A percentile compares a stretch with the other conserved stretches of the same genome.
Evolutionary conservation across 30 jellyfish, hydroid and myxozoan species (phyloP).

Genomic region (Chrysaora quinquecirrha): DNA sequence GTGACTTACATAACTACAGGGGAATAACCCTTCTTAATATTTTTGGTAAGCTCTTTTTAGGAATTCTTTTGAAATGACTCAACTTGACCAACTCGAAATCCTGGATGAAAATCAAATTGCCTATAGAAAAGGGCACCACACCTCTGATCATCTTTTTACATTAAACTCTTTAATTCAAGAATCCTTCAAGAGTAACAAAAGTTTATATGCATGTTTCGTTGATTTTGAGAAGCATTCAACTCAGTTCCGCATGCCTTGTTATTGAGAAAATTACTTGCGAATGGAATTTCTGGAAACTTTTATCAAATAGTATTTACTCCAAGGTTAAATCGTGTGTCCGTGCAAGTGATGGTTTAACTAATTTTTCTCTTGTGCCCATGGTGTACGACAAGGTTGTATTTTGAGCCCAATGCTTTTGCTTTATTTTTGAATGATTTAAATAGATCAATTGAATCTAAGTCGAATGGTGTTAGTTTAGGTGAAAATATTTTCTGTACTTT

Average conservation of each 20-base stretch:
- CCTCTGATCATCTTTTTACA: background rate
- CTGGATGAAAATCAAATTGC: background rate
- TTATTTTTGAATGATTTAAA: background rate
- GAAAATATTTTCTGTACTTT: background rate
- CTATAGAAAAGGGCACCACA: background rate
- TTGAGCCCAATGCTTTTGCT: background rate
- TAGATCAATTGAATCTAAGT: background rate
- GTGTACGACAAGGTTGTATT: background rate
- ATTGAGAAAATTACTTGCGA: background rate
- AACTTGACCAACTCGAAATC: background rate
- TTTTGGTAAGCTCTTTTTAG: background rate
- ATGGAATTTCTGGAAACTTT: background rate
- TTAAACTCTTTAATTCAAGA: background rate
- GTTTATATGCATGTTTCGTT: background rate
- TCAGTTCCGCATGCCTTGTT: background rate
- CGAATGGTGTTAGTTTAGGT: background rate
- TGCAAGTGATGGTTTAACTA: background rate
- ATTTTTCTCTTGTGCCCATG: background rate
- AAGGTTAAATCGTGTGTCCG: background rate
- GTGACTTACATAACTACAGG: background rate
- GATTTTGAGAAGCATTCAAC: background rate
- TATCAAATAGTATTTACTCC: background rate
- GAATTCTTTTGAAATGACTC: background rate
- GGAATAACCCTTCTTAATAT: background rate
- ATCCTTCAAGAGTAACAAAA: background rate